phyloP scores from a whole-genome alignment of 2,888 invertebrate species.

The Dicycla oo region DNA sequence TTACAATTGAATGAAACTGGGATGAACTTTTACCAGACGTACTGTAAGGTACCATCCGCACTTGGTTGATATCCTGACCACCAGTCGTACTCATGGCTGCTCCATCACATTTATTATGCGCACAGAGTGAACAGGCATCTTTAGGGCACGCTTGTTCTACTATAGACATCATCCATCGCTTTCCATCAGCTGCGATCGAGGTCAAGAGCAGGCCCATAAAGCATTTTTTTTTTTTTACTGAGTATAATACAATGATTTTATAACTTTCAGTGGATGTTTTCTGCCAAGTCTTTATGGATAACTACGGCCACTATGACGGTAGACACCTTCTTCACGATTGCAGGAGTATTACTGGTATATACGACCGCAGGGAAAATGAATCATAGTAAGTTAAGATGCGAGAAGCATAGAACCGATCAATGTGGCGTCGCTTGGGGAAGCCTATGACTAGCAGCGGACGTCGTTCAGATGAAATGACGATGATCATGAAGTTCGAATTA shows the following conservation, averaged over 20 bases:
- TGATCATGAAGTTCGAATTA: background rate
- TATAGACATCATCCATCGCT: too few relatives aligned
- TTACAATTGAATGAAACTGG: background rate
- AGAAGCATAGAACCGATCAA: background rate
- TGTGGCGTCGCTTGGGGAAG: too few relatives aligned
- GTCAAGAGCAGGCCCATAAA: too few relatives aligned
- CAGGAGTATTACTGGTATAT: conserved; percentile 79
- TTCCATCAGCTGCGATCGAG: too few relatives aligned
- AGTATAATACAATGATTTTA: background rate
- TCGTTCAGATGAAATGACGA: background rate
- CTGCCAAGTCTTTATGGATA: conserved; percentile 76
- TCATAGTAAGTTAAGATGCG: conserved; percentile 70
- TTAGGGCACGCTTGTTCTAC: too few relatives aligned
- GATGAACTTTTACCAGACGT: too few relatives aligned
- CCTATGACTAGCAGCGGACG: background rate
- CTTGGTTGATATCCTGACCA: too few relatives aligned
- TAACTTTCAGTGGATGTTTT: conserved; percentile 59
- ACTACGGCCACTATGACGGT: conserved; percentile 87
- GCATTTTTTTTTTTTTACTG: too few relatives aligned
- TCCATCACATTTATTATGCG: too few relatives aligned
- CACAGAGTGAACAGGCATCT: too few relatives aligned
- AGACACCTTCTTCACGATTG: conserved; percentile 91
- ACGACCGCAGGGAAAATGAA: conserved; percentile 76
- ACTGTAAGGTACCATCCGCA: too few relatives aligned
- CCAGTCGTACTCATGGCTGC: too few relatives aligned